Percentiles rank a stretch among this genome's conserved stretches.
Evolutionary conservation across 2,113 vertebrate species (phyloP).

Genomic region (Hassar affinis): DNA sequence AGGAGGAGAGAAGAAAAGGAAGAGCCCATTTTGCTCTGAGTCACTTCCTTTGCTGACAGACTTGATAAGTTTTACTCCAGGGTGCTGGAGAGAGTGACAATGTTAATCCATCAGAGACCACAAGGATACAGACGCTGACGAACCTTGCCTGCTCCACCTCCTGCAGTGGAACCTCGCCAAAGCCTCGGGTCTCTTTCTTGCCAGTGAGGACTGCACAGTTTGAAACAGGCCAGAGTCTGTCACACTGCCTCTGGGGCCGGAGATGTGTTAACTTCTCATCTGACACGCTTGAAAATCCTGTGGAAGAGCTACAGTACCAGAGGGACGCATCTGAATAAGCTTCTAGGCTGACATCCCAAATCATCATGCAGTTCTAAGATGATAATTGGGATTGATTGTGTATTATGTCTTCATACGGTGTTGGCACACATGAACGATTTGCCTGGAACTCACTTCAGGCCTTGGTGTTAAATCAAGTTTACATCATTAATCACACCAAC

Average conservation of each 20-base stretch:
- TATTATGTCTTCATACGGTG: background rate
- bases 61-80: slow-evolving; percentile 9
- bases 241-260: background rate
- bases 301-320: slow-evolving; percentile 9
- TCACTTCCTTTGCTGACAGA: slow-evolving; percentile 32
- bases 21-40: slow-evolving; percentile 22
- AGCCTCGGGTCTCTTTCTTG: background rate
- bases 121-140: slow-evolving; percentile 7
- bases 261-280: background rate
- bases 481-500: background rate
- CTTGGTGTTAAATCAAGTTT: background rate
- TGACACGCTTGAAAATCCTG: background rate
- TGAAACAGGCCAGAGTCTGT: background rate
- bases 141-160: slow-evolving; percentile 15
- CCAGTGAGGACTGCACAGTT: background rate
- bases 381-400: slow-evolving; percentile 2
- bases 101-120: slow-evolving; percentile 31
- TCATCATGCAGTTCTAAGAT: slow-evolving; percentile 1
- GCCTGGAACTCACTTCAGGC: background rate
- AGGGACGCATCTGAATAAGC: background rate
- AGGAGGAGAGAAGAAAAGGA: slow-evolving; percentile 35
- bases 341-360: background rate
- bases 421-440: background rate
- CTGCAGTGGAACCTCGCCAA: background rate
- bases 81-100: slow-evolving; percentile 13